Evolutionary conservation across 2,113 vertebrate genomes (phyloP).

Genomic region (Rhodinocichla rosea): DNA sequence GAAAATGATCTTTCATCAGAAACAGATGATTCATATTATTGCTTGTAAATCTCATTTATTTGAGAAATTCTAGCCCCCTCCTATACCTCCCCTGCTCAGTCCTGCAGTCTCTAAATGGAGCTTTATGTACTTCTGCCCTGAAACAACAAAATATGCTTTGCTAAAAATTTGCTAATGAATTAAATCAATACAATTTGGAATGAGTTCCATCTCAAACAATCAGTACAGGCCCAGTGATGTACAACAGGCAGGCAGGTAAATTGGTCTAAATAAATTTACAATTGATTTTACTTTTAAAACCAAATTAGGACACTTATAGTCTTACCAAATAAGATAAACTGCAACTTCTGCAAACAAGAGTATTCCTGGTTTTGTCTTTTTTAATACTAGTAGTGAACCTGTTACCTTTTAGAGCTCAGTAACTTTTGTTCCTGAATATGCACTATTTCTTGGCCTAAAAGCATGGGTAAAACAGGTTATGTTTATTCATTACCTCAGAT

Average conservation of each 20-base stretch:
- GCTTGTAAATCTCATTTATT: not conserved
- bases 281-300: conserved; percentile 75
- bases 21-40: not conserved
- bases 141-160: conserved; percentile 2
- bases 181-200: conserved; percentile 62
- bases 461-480: not conserved
- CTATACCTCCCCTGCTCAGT: not conserved
- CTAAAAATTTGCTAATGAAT: conserved; percentile 63
- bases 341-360: conserved; percentile 16
- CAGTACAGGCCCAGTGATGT: conserved; percentile 64
- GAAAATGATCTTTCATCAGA: not conserved
- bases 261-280: conserved; percentile 77
- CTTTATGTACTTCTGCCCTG: conserved; percentile 1
- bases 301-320: conserved; percentile 69
- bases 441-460: not conserved
- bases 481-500: not conserved
- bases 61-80: not conserved
- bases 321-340: conserved; percentile 32
- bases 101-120: not conserved
- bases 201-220: conserved; percentile 57
- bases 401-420: not conserved
- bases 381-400: not conserved
- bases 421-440: not conserved
- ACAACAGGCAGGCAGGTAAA: conserved; percentile 65
- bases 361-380: not conserved